phyloP scores from a whole-genome alignment of 2,113 vertebrate species.

The Isurus oxyrinchus region DNA sequence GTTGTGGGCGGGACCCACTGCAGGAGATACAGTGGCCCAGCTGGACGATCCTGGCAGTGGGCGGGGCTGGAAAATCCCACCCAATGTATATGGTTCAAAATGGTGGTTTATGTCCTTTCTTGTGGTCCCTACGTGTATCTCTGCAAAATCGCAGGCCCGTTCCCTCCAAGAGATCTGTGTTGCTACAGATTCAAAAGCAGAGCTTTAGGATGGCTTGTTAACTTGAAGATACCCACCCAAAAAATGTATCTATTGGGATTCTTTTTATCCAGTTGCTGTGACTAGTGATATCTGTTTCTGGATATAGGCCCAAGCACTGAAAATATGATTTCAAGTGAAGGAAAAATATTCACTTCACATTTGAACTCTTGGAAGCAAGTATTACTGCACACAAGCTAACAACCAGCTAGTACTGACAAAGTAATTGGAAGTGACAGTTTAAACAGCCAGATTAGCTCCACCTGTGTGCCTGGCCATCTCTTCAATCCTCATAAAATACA shows the following conservation, averaged over 20 bases:
- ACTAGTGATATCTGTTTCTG: neutral
- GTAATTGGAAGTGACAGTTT: neutral
- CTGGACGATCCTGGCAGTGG: too few species aligned
- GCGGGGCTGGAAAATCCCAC: too few species aligned
- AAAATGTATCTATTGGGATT: neutral
- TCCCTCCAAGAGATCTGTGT: neutral
- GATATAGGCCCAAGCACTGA: neutral
- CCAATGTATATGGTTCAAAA: neutral
- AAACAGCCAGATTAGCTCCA: neutral
- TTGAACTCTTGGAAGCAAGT: neutral
- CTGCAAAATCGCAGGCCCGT: neutral
- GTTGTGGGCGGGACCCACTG: too few species aligned
- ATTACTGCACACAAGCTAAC: neutral
- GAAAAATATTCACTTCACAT: neutral
- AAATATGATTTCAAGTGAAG: neutral
- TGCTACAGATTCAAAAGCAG: neutral
- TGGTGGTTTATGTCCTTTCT: neutral
- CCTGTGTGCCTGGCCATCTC: neutral
- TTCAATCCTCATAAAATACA: neutral
- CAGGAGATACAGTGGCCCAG: too few species aligned
- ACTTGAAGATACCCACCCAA: neutral
- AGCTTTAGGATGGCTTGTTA: neutral
- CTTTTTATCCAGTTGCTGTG: neutral
- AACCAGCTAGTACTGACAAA: neutral
- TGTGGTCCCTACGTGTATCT: neutral